Evolutionary conservation across 2,888 invertebrate genomes (phyloP), one percentile per base, ranked within the genome.

Genomic region (Dynastes maya): DNA sequence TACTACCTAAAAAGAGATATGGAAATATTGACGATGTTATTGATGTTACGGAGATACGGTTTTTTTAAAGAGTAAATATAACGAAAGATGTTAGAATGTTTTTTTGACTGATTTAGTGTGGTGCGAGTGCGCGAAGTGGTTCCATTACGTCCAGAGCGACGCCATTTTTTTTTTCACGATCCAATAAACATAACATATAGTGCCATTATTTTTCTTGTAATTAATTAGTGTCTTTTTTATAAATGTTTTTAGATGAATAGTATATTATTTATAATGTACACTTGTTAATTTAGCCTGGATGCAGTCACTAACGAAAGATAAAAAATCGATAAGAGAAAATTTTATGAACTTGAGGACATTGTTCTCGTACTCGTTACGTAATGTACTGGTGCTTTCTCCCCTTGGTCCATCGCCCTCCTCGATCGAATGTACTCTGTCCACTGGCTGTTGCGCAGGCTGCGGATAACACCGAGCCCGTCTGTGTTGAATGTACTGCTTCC

Each of bases 181-280:
- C 77, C 55, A 71, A 86, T 84, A 85, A 84, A 84, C 83, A 83
- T 84, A 85, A 84, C 71, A 85, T 86, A 88, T 88, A 88, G 88
- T 89, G 88, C 89, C 89, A 88, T 89, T 88, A 88, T 87, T 88
- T 78, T 88, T 88, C 87, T 86, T 88, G 88, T 88, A 88, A 88
- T 87, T 86, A 72, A 86, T 87, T 88, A 88, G 88, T 88, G 87
- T 88, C 86, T 88, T 88, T 88, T 88, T 88, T 88, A 89, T 89
- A 88, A 88, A 89, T 88, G 88, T 89, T 88, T 88, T 88, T 88
- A 88, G 88, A 87, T 83, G 86, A 87, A 86, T 88, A 87, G 87
- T 84, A 87, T 88, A 88, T 88, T 86, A 86, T 88, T 89, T 87
- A 86, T 85, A 87, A 87, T 87, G 87, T 88, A 88, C 87, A 87